Evolutionary conservation across 2,888 invertebrate genomes (phyloP).

Genomic region (Phragmatobia fuliginosa): DNA sequence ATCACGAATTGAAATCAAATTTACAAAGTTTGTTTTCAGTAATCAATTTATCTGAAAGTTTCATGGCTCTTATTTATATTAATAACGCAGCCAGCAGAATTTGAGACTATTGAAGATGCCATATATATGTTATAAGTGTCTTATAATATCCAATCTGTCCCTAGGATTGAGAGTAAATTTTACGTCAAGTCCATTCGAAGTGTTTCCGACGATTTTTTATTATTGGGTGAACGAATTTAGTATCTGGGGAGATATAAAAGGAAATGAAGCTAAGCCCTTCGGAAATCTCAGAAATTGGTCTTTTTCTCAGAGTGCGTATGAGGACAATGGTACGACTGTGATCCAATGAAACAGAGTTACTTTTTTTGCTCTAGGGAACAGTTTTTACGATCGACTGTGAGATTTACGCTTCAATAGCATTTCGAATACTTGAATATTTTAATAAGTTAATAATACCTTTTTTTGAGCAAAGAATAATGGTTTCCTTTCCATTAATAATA

Average conservation of each 20-base stretch:
- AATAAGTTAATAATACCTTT: conserved; percentile 68
- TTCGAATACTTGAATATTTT: conserved; percentile 76
- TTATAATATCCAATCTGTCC: conserved; percentile 74
- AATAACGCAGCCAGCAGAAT: conserved; percentile 37
- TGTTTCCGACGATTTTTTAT: conserved; percentile 83
- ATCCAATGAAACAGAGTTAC: conserved; percentile 79
- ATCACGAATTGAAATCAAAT: neutral
- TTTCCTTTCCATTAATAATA: conserved; percentile 61
- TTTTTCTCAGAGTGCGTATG: conserved; percentile 81
- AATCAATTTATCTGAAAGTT: conserved; percentile 16
- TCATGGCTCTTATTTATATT: conserved; percentile 23
- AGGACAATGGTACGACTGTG: conserved; percentile 78
- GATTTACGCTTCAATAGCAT: conserved; percentile 77
- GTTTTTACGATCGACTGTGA: conserved; percentile 80
- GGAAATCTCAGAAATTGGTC: conserved; percentile 86
- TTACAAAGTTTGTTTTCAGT: neutral
- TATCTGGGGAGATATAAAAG: conserved; percentile 86
- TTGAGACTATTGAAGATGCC: conserved; percentile 47
- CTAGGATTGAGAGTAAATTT: conserved; percentile 76
- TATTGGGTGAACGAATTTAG: conserved; percentile 85
- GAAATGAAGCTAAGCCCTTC: conserved; percentile 86
- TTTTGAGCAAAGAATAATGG: conserved; percentile 57
- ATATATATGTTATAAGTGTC: conserved; percentile 61
- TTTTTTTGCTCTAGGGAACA: conserved; percentile 75
- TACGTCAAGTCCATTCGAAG: conserved; percentile 77